phyloP scores from a whole-genome alignment of 2,113 vertebrate genomes.

The Paratilapia polleni region DNA sequence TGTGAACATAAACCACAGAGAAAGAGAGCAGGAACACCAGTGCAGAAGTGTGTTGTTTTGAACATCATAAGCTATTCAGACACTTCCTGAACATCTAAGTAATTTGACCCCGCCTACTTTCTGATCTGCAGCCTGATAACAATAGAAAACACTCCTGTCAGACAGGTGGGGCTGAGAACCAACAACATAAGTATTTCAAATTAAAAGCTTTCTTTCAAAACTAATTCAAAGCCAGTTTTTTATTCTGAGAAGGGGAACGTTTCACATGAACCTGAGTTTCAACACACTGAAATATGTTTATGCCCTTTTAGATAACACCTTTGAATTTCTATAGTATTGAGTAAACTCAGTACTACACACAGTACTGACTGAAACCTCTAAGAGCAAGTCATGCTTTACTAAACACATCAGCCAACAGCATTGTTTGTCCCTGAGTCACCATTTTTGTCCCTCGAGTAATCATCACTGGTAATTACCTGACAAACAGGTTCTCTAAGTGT shows the following conservation, averaged over 20 bases:
- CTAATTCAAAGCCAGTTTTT: rapidly evolving
- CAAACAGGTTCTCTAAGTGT: slow-evolving; percentile 53
- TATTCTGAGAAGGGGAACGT: not conserved
- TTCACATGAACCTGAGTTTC: not conserved
- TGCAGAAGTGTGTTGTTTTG: not conserved
- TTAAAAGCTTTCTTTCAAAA: not conserved
- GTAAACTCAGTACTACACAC: not conserved
- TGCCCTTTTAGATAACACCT: not conserved
- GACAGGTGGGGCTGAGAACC: not conserved
- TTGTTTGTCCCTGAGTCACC: slow-evolving; percentile 18
- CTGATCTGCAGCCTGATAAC: not conserved
- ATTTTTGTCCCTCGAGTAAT: not conserved
- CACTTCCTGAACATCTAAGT: not conserved
- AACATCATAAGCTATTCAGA: not conserved
- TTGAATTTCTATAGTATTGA: not conserved
- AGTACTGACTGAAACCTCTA: not conserved
- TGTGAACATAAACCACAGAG: not conserved
- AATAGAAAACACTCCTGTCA: not conserved
- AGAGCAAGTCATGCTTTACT: not conserved
- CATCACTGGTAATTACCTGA: slow-evolving; percentile 21
- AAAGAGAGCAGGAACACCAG: not conserved
- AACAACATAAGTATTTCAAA: not conserved
- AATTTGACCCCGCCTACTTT: not conserved
- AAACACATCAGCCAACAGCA: not conserved
- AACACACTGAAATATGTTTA: not conserved